Evolutionary conservation across 2,797 vertebrate species (phyloP).

Genomic region (Aplochiton taeniatus): DNA sequence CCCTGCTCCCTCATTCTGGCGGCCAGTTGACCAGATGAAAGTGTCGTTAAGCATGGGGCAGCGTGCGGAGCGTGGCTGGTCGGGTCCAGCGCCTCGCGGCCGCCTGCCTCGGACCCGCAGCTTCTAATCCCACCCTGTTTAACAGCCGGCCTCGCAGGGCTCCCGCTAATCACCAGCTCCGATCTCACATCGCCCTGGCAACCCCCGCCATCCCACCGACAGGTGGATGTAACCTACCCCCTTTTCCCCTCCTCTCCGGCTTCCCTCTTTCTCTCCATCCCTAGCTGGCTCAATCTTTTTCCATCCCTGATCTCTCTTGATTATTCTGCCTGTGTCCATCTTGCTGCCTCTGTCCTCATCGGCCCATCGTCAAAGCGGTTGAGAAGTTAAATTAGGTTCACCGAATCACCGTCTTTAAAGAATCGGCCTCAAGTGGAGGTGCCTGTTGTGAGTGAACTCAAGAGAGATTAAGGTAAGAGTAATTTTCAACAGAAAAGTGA

Average conservation of each 20-base stretch:
- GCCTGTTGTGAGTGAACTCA: constrained; percentile 21
- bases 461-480: not conserved
- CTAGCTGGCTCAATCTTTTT: not conserved
- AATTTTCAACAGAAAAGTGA: not conserved
- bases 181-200: constrained; percentile 71
- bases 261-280: not conserved
- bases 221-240: constrained; percentile 43
- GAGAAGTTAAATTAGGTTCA: constrained; percentile 28
- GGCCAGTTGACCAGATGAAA: constrained; percentile 70
- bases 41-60: constrained; percentile 67
- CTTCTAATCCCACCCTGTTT: constrained; percentile 80
- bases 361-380: constrained; percentile 7
- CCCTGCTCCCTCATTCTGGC: constrained; percentile 30
- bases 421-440: constrained; percentile 37
- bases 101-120: constrained; percentile 16
- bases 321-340: not conserved
- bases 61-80: constrained; percentile 56
- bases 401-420: constrained; percentile 52
- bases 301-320: not conserved
- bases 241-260: constrained; percentile 23
- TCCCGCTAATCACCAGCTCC: constrained; percentile 74
- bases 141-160: constrained; percentile 65
- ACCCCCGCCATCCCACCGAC: constrained; percentile 58
- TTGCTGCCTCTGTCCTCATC: not conserved
- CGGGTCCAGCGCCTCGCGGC: constrained; percentile 48